A percentile compares a stretch with the other conserved stretches of the same genome.
These are phyloP conservation scores for Acronicta aceris DNA, from an alignment of 2,888 invertebrate genomes.

Conservation along the genomic window DNA sequence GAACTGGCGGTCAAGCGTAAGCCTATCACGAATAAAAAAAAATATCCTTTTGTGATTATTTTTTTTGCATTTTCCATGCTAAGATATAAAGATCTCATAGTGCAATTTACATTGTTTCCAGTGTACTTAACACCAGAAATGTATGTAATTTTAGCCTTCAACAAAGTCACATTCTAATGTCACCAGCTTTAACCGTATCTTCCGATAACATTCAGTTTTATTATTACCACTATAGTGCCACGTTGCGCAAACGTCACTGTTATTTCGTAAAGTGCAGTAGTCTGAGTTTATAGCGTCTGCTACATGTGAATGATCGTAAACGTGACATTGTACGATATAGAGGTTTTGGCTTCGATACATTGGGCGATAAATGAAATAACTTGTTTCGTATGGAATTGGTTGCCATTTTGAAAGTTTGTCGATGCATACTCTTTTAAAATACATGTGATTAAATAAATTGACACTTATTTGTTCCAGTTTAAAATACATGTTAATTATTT, in stretches of 20 bases:
- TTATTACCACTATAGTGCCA: constrained; percentile 12
- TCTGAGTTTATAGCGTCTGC: constrained; percentile 41
- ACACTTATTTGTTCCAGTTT: too few relatives aligned
- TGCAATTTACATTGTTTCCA: constrained; percentile 4
- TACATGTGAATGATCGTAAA: constrained; percentile 59
- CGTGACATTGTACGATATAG: constrained; percentile 53
- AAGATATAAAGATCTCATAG: too few relatives aligned
- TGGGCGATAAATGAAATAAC: constrained; percentile 17
- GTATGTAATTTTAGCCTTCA: constrained; percentile 29
- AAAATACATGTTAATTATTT: too few relatives aligned
- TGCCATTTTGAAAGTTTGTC: neutral
- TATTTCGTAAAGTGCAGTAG: constrained; percentile 50
- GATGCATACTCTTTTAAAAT: too few relatives aligned
- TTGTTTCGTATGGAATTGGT: neutral
- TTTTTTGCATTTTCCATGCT: too few relatives aligned
- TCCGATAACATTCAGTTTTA: constrained; percentile 41
- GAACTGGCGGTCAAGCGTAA: too few relatives aligned
- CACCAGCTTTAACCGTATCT: constrained; percentile 6
- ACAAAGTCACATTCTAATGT: constrained; percentile 29
- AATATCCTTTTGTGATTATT: neutral
- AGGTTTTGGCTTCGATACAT: constrained; percentile 38
- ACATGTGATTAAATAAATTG: too few relatives aligned
- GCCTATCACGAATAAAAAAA: too few relatives aligned
- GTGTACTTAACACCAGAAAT: constrained; percentile 10
- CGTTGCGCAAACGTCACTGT: constrained; percentile 35